phyloP scores from a whole-genome alignment of 1,140 invertebrate genomes.

The Globodera rostochiensis region DNA sequence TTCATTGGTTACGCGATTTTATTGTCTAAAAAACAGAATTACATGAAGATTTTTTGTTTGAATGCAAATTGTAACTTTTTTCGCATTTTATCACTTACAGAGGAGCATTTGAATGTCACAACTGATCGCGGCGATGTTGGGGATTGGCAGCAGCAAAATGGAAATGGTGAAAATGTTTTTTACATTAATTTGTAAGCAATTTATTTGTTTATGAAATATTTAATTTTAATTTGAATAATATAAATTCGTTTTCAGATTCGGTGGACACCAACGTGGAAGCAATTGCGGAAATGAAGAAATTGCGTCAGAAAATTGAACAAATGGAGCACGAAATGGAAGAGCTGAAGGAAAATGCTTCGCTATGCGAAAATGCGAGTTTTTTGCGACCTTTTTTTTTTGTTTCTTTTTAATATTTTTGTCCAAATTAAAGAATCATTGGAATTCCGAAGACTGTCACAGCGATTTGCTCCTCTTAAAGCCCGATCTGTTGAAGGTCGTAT shows the following conservation, averaged over 20 bases:
- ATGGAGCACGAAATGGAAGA: neutral
- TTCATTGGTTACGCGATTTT: too few species aligned
- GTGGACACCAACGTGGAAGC: neutral
- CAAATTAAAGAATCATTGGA: neutral
- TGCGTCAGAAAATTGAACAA: neutral
- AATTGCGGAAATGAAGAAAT: neutral
- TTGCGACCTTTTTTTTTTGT: neutral
- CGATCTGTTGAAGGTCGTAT: neutral
- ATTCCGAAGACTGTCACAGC: neutral
- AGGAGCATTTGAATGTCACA: too few species aligned
- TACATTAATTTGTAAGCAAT: too few species aligned
- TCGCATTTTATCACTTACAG: too few species aligned
- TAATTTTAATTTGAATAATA: neutral
- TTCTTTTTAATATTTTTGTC: neutral
- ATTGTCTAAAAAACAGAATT: too few species aligned
- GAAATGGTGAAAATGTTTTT: too few species aligned
- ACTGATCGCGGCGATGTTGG: too few species aligned
- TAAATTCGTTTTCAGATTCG: neutral
- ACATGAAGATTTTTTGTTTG: too few species aligned
- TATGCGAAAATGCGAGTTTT: conserved; percentile 6
- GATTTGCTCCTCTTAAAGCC: neutral
- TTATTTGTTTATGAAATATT: too few species aligned
- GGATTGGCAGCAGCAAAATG: too few species aligned
- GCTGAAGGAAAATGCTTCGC: neutral
- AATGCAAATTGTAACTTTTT: too few species aligned